Conservation (phyloP, 2,888 invertebrate species). For the Dermolepida albohirtum region DNA sequence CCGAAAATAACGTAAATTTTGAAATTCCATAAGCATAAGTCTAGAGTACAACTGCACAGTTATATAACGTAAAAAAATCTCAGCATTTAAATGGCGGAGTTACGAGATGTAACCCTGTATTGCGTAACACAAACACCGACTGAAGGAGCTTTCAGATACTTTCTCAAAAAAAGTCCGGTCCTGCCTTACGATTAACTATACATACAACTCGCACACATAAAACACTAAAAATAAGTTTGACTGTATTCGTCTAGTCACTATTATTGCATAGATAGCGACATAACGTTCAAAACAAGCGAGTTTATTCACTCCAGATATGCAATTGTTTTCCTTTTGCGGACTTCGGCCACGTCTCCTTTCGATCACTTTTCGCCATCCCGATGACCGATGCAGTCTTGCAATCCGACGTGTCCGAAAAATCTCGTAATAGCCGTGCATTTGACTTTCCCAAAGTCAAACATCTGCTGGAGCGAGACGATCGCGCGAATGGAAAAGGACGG, state of each 20-base stretch:
- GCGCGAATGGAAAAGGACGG: slow-evolving; percentile 53
- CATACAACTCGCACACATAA: slow-evolving; percentile 19
- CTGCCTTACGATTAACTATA: slow-evolving; percentile 27
- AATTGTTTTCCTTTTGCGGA: slow-evolving; percentile 45
- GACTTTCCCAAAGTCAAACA: slow-evolving; percentile 63
- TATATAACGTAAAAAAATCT: no score
- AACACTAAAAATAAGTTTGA: slow-evolving; percentile 58
- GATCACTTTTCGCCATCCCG: slow-evolving; percentile 12
- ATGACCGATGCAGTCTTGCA: slow-evolving; percentile 13
- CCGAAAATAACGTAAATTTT: no score
- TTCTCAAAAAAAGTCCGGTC: slow-evolving; percentile 37
- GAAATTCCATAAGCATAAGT: no score
- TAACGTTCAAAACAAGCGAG: slow-evolving; percentile 61
- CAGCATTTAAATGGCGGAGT: no score
- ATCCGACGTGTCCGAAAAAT: slow-evolving; percentile 37
- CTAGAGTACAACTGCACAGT: no score
- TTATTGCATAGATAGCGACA: slow-evolving; percentile 64
- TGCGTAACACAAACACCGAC: slow-evolving; percentile 1
- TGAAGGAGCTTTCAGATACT: slow-evolving; percentile 4
- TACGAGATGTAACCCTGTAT: no score
- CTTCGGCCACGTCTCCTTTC: slow-evolving; percentile 34
- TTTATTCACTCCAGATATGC: slow-evolving; percentile 62
- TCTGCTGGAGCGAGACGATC: slow-evolving; percentile 49
- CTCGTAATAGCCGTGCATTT: slow-evolving; percentile 53
- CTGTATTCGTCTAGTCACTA: slow-evolving; percentile 64